These are phyloP conservation scores for Dipodomys stephensi DNA, from an alignment of 2,113 vertebrate genomes.

Conservation along the genomic window DNA sequence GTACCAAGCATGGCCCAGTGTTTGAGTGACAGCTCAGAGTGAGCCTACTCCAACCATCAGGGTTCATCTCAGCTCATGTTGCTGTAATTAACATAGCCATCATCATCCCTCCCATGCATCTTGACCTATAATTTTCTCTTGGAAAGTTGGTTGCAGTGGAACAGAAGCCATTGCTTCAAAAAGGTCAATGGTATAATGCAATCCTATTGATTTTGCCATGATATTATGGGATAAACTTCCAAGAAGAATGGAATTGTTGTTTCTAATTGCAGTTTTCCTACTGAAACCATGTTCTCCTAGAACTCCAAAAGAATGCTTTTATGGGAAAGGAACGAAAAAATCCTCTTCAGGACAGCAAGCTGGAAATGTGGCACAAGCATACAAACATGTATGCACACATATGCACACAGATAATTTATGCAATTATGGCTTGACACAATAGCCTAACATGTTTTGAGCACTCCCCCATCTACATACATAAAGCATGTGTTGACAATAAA, in stretches of 20 bases:
- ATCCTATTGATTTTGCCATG: conserved; percentile 33
- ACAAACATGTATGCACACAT: neutral
- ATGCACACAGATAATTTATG: conserved; percentile 40
- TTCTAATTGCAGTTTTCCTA: conserved; percentile 2
- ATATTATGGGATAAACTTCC: conserved; percentile 63
- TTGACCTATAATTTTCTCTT: neutral
- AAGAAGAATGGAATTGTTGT: conserved; percentile 54
- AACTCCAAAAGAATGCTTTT: conserved; percentile 58
- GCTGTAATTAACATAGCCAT: neutral
- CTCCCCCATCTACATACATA: conserved; percentile 40
- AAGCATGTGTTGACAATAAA: conserved; percentile 79
- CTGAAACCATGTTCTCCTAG: conserved; percentile 27
- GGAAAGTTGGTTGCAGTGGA: conserved; percentile 48
- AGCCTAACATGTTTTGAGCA: conserved; percentile 57
- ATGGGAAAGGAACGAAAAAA: conserved; percentile 67
- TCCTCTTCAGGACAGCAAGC: conserved; percentile 76
- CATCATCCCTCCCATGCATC: conserved; percentile 48
- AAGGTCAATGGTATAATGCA: conserved; percentile 2
- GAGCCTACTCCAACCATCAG: conserved; percentile 24
- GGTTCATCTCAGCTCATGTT: conserved; percentile 33
- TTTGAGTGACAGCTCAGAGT: conserved; percentile 32
- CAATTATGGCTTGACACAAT: conserved; percentile 52
- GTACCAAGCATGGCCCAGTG: conserved; percentile 29
- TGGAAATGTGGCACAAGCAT: conserved; percentile 50
- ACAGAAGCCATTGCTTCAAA: neutral